phyloP scores from a whole-genome alignment of 2,888 invertebrate genomes.

The Meloe dianella region DNA sequence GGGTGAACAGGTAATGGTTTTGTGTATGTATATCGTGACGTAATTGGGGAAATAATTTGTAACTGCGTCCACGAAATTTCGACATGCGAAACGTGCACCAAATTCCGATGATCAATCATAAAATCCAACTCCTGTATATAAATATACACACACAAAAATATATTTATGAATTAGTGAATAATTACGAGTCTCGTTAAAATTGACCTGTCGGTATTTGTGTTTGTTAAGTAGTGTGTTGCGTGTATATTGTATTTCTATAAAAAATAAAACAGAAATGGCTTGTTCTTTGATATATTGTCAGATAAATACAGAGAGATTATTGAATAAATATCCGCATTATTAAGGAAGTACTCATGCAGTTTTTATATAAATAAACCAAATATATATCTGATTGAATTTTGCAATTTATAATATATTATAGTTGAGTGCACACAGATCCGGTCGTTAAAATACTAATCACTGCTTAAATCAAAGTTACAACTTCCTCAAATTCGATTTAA shows the following conservation, averaged over 20 bases:
- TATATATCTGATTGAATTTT: conserved; percentile 29
- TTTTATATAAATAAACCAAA: too few relatives aligned
- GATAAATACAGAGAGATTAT: conserved; percentile 25
- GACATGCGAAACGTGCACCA: conserved; percentile 41
- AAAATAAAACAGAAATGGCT: not conserved
- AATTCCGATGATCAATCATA: conserved; percentile 43
- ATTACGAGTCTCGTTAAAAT: conserved; percentile 41
- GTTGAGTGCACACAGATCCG: not conserved
- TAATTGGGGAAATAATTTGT: conserved; percentile 35
- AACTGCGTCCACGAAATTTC: conserved; percentile 33
- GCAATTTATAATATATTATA: conserved; percentile 9
- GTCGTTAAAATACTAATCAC: conserved; percentile 3
- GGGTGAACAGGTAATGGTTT: not conserved
- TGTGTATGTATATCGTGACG: conserved; percentile 22
- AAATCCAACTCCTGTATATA: conserved; percentile 19
- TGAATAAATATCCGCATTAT: conserved; percentile 32
- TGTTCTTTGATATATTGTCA: conserved; percentile 1
- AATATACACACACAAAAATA: not conserved
- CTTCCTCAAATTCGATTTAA: conserved; percentile 32
- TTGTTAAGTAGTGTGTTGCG: conserved; percentile 33
- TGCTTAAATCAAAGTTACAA: not conserved
- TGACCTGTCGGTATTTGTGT: conserved; percentile 30
- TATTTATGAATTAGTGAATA: conserved; percentile 43
- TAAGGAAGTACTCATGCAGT: conserved; percentile 18
- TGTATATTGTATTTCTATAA: conserved; percentile 4